Conservation (phyloP, 2,888 invertebrate genomes). For the Elysia crispata region DNA sequence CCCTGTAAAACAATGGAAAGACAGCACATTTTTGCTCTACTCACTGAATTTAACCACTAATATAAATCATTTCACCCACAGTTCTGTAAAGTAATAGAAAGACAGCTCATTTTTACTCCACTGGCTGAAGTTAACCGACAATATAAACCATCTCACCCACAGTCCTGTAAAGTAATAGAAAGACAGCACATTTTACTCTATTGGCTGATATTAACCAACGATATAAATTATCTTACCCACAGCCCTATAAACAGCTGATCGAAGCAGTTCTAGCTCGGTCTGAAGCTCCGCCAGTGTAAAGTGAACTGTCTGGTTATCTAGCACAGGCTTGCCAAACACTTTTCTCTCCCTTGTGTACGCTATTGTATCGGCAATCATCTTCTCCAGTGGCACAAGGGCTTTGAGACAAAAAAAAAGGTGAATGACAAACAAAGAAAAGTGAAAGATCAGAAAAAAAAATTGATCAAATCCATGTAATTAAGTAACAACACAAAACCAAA, state of each 20-base stretch:
- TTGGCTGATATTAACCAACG: too few species aligned
- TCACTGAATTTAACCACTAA: too few species aligned
- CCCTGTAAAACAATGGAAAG: too few species aligned
- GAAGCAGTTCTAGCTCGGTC: slow-evolving; percentile 80
- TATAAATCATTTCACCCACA: too few species aligned
- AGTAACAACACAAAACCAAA: not conserved
- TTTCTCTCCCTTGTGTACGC: slow-evolving; percentile 79
- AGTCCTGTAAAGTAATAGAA: too few species aligned
- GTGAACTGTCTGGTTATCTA: slow-evolving; percentile 78
- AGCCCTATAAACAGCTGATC: slow-evolving; percentile 79
- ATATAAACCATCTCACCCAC: too few species aligned
- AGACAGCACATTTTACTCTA: too few species aligned
- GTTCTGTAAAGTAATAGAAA: too few species aligned
- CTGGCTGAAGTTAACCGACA: too few species aligned
- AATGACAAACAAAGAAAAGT: not conserved
- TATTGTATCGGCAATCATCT: slow-evolving; percentile 78
- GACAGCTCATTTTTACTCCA: too few species aligned
- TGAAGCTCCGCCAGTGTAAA: slow-evolving; percentile 80
- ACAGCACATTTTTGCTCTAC: too few species aligned
- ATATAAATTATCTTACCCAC: slow-evolving; percentile 72
- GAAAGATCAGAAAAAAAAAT: not conserved
- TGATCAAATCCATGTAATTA: not conserved
- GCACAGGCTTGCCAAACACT: slow-evolving; percentile 79
- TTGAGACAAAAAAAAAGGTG: slow-evolving; percentile 48
- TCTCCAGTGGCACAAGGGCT: slow-evolving; percentile 75